Base-by-base conservation (phyloP, 2,113 vertebrate genomes). In the Urocitellus parryii region DNA sequence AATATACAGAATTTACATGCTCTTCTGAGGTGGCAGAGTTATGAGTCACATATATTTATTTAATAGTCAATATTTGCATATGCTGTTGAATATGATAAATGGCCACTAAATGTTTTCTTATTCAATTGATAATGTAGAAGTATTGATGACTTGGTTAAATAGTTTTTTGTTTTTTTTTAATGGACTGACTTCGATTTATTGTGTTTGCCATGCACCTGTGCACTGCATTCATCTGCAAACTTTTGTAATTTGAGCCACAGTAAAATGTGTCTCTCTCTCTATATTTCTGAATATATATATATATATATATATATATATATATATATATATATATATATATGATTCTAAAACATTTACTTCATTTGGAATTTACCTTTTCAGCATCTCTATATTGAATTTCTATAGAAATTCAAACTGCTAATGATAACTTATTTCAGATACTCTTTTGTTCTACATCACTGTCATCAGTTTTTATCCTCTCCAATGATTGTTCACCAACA, bases 171-270 rank as follows among this genome's bases (percentile, higher is more conserved):
- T 6, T 45, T 45, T 45, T 8, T 8, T 16, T 89, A 45, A 48
- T 53, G 14, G 17, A 37, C 24, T 77, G 7, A 58, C 24, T 78
- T 5, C 6, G 84, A 17, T 14, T 84, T 76, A 72, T 20, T 70
- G 22, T 27, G 48, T 67, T 90, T 90, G 29, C 58, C 25, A 72
- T n/a, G 17, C 0, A 58, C 12, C 3, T 25, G 24, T 42, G 16
- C 4, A 56, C 51, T 70, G 8, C 7, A 45, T 29, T 24, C 20
- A 39, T 34, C 73, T 63, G 37, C 34, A 76, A 92, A n/a, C 7
- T 90, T 92, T 67, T 67, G 18, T 92, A 29, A 88, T 48, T 70
- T 79, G 72, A 92, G 42, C 32, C 76, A 87, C 17, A 79, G 7
- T 39, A 91, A 80, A 76, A 14, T 84, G 32, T 3, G 74, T n/a